These are phyloP conservation scores for Drosophila mercatorum DNA, from an alignment of 2,888 invertebrate species.

Conservation along the genomic window DNA sequence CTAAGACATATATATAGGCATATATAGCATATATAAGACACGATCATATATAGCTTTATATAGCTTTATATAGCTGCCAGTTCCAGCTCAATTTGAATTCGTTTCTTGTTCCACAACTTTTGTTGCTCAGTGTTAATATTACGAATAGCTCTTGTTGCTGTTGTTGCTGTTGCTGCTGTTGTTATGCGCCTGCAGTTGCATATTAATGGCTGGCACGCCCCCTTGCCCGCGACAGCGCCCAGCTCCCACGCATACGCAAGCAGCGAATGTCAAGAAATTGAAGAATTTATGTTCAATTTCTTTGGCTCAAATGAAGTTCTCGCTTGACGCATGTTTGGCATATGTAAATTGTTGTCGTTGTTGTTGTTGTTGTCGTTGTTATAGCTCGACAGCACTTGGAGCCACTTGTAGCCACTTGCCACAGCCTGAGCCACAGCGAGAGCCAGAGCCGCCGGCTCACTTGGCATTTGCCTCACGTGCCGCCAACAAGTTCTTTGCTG, in stretches of 20 bases:
- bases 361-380: constrained; percentile 1
- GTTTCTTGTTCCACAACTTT: not conserved
- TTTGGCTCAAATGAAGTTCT: constrained; percentile 30
- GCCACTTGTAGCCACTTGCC: constrained; percentile 1
- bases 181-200: constrained; percentile 50
- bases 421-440: not conserved
- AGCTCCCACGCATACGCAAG: constrained; percentile 30
- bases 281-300: constrained; percentile 62
- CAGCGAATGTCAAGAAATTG: constrained; percentile 39
- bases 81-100: not conserved
- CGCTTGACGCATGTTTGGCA: constrained; percentile 60
- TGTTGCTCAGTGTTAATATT: not conserved
- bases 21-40: too few species aligned
- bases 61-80: not conserved
- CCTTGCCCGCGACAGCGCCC: not conserved
- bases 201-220: constrained; percentile 42
- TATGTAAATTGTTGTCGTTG: constrained; percentile 50
- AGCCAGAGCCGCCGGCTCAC: constrained; percentile 3
- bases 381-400: not conserved
- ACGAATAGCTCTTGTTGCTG: constrained; percentile 7
- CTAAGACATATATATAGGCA: too few species aligned
- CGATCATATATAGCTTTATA: not conserved
- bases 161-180: not conserved
- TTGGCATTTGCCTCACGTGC: constrained; percentile 60
- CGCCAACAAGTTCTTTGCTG: constrained; percentile 36